Conservation (phyloP, 2,113 vertebrate genomes). For the Chaetura pelagica region DNA sequence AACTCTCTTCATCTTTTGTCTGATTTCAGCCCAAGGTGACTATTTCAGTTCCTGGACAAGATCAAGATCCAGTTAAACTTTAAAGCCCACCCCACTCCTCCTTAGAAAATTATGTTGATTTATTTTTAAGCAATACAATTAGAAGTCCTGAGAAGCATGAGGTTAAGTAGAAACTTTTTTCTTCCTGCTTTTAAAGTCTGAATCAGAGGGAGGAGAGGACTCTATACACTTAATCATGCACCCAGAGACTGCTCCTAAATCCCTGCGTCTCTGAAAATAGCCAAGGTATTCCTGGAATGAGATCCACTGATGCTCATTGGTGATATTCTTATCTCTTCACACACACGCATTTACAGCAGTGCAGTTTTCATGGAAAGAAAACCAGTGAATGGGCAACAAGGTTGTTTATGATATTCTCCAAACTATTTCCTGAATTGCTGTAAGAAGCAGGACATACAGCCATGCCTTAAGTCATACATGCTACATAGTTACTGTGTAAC, state of each 20-base stretch:
- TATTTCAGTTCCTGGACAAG: not conserved
- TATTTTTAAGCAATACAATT: not conserved
- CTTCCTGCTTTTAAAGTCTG: not conserved
- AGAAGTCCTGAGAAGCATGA: not conserved
- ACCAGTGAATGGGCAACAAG: accelerated
- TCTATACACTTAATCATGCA: not conserved
- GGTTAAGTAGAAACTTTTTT: not conserved
- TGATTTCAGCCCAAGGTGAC: not conserved
- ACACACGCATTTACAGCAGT: accelerated
- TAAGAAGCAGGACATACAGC: not conserved
- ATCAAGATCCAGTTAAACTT: not conserved
- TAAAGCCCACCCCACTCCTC: not conserved
- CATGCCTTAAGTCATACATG: not conserved
- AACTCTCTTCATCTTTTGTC: not conserved
- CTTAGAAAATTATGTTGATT: not conserved
- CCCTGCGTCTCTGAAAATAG: not conserved
- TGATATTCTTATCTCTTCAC: not conserved
- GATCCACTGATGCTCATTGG: no score
- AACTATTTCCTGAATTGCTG: not conserved
- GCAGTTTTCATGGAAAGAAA: not conserved
- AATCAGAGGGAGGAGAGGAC: not conserved
- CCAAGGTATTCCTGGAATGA: not conserved
- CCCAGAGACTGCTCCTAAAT: not conserved
- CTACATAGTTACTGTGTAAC: not conserved
- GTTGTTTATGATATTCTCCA: not conserved